phyloP scores from a whole-genome alignment of 2,113 vertebrate genomes.

The Rhynchopsitta pachyrhyncha region DNA sequence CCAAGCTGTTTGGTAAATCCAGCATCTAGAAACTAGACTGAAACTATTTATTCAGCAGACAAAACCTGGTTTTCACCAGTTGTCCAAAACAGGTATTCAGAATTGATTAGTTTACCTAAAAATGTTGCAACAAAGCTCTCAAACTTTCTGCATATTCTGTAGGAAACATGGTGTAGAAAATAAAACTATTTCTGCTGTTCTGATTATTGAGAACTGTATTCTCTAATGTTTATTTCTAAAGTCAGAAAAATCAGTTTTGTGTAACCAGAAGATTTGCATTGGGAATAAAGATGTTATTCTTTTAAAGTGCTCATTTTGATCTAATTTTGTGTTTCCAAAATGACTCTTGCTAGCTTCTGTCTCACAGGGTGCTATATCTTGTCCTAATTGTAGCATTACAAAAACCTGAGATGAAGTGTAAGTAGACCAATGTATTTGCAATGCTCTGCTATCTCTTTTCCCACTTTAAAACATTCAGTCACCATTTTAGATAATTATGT shows the following conservation, averaged over 20 bases:
- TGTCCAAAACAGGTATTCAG: not conserved
- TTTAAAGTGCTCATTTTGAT: not conserved
- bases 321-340: not conserved
- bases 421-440: not conserved
- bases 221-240: not conserved
- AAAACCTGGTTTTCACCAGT: not conserved
- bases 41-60: not conserved
- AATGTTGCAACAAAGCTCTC: not conserved
- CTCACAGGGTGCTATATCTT: not conserved
- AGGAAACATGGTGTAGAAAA: not conserved
- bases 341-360: not conserved
- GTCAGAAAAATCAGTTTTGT: not conserved
- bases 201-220: not conserved
- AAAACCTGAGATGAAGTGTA: not conserved
- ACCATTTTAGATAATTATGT: not conserved
- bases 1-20: not conserved
- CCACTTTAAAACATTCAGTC: not conserved
- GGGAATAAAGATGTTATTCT: not conserved
- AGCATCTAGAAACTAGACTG: not conserved
- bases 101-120: not conserved
- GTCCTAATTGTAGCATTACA: not conserved
- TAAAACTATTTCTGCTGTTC: not conserved
- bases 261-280: not conserved
- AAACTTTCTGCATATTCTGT: not conserved
- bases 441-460: not conserved